Base-by-base conservation (phyloP, 2,888 invertebrate species). In the Kryphioiulus occultus region DNA sequence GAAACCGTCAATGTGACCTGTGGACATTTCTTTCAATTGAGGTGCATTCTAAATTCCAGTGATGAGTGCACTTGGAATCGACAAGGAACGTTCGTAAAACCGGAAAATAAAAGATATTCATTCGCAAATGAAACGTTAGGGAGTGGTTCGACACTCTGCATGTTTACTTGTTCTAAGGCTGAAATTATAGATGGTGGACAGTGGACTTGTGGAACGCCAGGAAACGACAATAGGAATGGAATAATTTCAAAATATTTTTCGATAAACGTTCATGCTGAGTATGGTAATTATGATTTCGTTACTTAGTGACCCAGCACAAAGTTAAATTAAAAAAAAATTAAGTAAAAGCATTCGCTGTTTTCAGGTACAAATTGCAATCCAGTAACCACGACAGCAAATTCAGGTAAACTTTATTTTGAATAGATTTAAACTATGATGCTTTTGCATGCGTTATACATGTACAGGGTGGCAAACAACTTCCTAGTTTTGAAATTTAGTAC, bases 11-110 rank as follows among this genome's bases (percentile, higher is more conserved):
- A 30, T 15, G 78, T 78, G 15, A 15, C 1, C 30, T 78, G 78
- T 30, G 78, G 30, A 30, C 1, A 30, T 26, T 17, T 15, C 9
- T 78, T 78, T 30, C 1, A 30, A 3, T 3, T 78, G 30, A 78
- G 5, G 15, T 78, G 78, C 22, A 12, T 3, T 1, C 0, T 78
- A 78, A 12, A 15, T 30, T 10, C 0, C 78, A 78, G 30, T 30
- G 30, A 30, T 15, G 78, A 78, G 15, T 78, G 78, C 78, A 78
- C 78, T 78, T 78, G 78, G 78, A 78, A 78, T 26, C 26, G 78
- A 26, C 26, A 30, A 15, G 78, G 26, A 0, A 78, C 78, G 15
- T 78, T 78, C 15, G 78, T 78, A 26, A 78, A 68, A 26, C 1
- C 30, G 4, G 30, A 15, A 15, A 15, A 78, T 17, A 26, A 78